These are phyloP conservation scores for Actinernus sp. DNA, from an alignment of 92 coral and sea anemone genomes.

Conservation along the genomic window DNA sequence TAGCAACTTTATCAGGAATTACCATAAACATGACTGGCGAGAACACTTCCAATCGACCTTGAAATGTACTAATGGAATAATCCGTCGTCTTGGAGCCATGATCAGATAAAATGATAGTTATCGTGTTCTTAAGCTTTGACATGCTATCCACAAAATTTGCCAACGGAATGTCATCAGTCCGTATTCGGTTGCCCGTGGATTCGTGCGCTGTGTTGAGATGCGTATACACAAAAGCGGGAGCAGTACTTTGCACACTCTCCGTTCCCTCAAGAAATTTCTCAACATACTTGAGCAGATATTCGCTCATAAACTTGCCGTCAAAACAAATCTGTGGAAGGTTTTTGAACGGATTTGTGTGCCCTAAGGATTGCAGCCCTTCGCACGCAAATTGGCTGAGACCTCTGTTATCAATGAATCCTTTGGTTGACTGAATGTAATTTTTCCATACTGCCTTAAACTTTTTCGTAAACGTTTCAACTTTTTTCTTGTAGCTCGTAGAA, in stretches of 20 bases:
- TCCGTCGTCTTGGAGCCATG: slow-evolving; percentile 90
- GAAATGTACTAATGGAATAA: slow-evolving; percentile 73
- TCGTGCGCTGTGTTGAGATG: slow-evolving; percentile 96
- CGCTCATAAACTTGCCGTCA: slow-evolving; percentile 74
- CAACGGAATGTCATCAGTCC: slow-evolving; percentile 69
- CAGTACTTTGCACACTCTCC: slow-evolving; percentile 43
- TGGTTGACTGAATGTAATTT: slow-evolving; percentile 31
- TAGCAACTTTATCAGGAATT: slow-evolving; percentile 83
- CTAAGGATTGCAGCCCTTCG: slow-evolving; percentile 55
- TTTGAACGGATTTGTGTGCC: slow-evolving; percentile 72
- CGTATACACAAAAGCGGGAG: slow-evolving; percentile 75
- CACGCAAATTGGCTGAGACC: slow-evolving; percentile 82
- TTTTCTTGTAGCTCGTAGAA: slow-evolving; percentile 67
- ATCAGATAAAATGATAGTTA: slow-evolving; percentile 87
- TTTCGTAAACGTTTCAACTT: slow-evolving; percentile 44
- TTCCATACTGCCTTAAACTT: slow-evolving; percentile 48
- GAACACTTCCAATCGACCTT: slow-evolving; percentile 85
- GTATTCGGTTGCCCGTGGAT: slow-evolving; percentile 78
- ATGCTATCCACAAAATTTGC: slow-evolving; percentile 65
- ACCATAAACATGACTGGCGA: slow-evolving; percentile 92
- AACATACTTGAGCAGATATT: slow-evolving; percentile 71
- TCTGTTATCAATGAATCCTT: slow-evolving; percentile 55
- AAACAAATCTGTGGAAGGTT: slow-evolving; percentile 48
- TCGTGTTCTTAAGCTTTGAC: slow-evolving; percentile 70
- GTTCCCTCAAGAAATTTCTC: slow-evolving; percentile 44